Evolutionary conservation across 2,113 vertebrate genomes (phyloP), one percentile per base, ranked within the genome.

Genomic region (Phylloscopus trochiloides): DNA sequence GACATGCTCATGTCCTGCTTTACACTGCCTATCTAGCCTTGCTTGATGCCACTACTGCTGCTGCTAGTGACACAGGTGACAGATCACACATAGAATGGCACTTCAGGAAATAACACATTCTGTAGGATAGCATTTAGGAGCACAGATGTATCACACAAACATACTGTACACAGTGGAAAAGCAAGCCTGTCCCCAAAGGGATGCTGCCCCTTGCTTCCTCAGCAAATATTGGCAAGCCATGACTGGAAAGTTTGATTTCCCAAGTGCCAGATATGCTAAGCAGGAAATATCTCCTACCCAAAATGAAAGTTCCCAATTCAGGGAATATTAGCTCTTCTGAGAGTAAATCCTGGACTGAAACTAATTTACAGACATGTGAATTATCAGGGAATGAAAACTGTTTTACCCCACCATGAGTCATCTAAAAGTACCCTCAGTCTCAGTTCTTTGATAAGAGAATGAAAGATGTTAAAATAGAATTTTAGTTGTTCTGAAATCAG

Each of bases 401-500:
- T 54, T 88, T 26, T 12, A 80, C 5, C 6, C 28, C 16, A 51
- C 55, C 31, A 72, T 10, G 43, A 63, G 47, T 78, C 43, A 59
- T 48, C 73, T 70, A 12, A 47, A 91, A 71, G 16, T 43, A 66
- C 10, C 24, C 11, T 68, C 20, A 10, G 29, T 78, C 58, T 91
- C 66, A 31, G 22, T 28, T 87, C 59, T 77, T 90, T 2, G 0
- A 42, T 57, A 61, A 62, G 14, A 68, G 50, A 84, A 90, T 13
- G 34, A 63, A 87, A 78, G 36, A 52, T 32, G 24, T 52, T 78
- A 61, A 67, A 79, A 61, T 19, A 78, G 45, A 89, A 84, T 77
- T 92, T 63, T 40, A 42, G 51, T 54, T 81, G 68, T 62, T 89
- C 77, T 66, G 87, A 94, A 94, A 92, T 86, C 87, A 92, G 34